Percentiles rank a stretch among this genome's conserved stretches.
Conservation (phyloP, 2,888 invertebrate species). For the Cryptocephalus moraei region DNA sequence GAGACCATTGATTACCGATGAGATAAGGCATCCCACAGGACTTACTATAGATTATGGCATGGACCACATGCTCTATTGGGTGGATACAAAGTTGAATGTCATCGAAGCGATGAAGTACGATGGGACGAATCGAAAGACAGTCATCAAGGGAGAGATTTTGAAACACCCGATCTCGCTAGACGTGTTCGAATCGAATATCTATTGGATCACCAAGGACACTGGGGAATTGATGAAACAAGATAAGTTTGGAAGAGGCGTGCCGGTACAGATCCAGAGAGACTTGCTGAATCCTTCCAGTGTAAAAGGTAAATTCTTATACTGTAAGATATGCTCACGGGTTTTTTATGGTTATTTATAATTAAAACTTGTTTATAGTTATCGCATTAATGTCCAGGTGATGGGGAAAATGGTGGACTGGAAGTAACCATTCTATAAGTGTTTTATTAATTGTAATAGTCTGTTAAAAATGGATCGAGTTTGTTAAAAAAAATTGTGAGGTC, state of each 20-base stretch:
- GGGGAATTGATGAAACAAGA: constrained; percentile 85
- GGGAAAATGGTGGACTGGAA: no score
- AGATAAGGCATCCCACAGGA: constrained; percentile 77
- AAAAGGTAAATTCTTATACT: constrained; percentile 45
- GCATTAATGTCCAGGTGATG: no score
- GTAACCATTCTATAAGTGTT: no score
- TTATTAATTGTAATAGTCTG: no score
- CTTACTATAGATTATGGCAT: constrained; percentile 83
- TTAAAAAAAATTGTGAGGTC: no score
- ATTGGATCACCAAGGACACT: constrained; percentile 85
- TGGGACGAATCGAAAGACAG: constrained; percentile 62
- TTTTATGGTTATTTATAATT: no score
- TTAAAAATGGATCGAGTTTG: no score
- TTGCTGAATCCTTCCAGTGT: constrained; percentile 80
- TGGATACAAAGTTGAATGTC: constrained; percentile 83
- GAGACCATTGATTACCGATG: constrained; percentile 67
- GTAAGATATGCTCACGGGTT: no score
- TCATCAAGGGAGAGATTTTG: constrained; percentile 62
- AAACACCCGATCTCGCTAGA: constrained; percentile 81
- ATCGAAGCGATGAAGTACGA: constrained; percentile 81
- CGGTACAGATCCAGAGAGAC: constrained; percentile 70
- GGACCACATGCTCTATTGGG: constrained; percentile 90
- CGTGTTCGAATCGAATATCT: constrained; percentile 86
- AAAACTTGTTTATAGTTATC: no score
- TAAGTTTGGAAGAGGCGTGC: constrained; percentile 93